Percentiles rank a stretch among this genome's conserved stretches.
These are phyloP conservation scores for Chrysomallon squamiferum DNA, from an alignment of 1,140 invertebrate genomes.

Conservation along the genomic window DNA sequence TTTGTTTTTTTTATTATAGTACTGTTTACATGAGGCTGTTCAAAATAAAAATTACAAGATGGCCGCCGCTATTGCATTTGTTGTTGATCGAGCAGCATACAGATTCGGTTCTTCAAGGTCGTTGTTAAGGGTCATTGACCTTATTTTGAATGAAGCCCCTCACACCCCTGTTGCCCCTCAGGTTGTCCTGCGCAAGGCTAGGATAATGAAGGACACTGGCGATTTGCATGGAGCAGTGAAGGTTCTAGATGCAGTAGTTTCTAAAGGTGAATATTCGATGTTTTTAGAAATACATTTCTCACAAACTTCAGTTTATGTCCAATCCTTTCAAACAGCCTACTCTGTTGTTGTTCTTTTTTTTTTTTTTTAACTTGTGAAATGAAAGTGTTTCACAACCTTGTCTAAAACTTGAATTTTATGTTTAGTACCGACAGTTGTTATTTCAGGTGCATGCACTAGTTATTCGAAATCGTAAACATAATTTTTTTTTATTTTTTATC, in stretches of 20 bases:
- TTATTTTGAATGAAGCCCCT: constrained; percentile 3
- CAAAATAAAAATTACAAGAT: constrained; percentile 1
- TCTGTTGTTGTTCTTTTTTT: no score
- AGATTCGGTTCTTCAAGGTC: constrained; percentile 16
- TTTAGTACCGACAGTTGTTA: no score
- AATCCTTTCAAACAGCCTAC: no score
- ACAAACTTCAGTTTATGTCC: no score
- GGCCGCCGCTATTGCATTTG: constrained; percentile 14
- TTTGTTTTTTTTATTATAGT: constrained; percentile 12
- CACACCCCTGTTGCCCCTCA: constrained; percentile 23
- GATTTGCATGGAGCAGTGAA: constrained; percentile 19
- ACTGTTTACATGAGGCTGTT: constrained; percentile 16
- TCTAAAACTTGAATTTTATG: no score
- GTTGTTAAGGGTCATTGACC: constrained; percentile 12
- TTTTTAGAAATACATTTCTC: no score
- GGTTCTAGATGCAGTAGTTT: constrained; percentile 18
- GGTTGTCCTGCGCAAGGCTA: constrained; percentile 22
- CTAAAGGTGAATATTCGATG: constrained; percentile 8
- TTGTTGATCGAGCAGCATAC: constrained; percentile 18
- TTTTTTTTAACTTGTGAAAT: no score
- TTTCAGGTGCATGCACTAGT: no score
- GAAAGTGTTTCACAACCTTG: no score
- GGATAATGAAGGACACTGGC: constrained; percentile 24
- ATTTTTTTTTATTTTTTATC: no score
- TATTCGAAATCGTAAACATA: no score